Evolutionary conservation across 2,888 invertebrate genomes (phyloP), one percentile per base, ranked within the genome.

Genomic region (Homarus gammarus): DNA sequence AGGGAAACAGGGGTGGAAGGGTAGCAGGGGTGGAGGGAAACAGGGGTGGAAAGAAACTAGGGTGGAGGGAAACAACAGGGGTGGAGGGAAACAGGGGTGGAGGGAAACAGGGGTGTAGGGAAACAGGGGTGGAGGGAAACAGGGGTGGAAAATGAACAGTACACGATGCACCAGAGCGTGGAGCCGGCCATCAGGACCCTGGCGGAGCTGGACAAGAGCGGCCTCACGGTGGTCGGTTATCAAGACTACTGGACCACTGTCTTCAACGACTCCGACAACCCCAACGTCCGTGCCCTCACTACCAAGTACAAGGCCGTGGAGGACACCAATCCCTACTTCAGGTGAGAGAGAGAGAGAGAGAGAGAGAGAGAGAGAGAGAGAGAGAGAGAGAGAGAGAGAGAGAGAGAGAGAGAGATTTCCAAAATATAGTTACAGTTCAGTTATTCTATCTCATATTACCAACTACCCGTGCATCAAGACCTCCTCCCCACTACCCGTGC

Each of bases 141-240:
- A 5, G n/a, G 12, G 68, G 0, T 27, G 1, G 10, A n/a, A n/a
- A 68, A 68, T 27, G 44, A 27, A 31, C 10, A n/a, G 49, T 33
- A 73, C 12, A 6, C n/a, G n/a, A n/a, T n/a, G n/a, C n/a, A n/a
- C 44, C 51, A 82, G 82, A 81, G 70, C 70, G 82, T 82, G n/a
- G 82, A 82, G 70, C n/a, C 61, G 6, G 70, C 82, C n/a, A 27
- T 82, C 49, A 68, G 38, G 18, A 68, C n/a, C 12, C 44, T 82
- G 15, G 5, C n/a, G 6, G 44, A 82, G 44, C 31, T 82, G 70
- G 82, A n/a, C 15, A 49, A 33, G 8, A 40, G 70, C 33, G 68
- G 49, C 49, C 64, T 82, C 12, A 0, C 36, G 6, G 44, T 82
- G 31, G 82, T 49, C 27, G 70, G 82, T 10, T 82, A 44, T 18